Base-by-base conservation (phyloP, 2,113 vertebrate species). In the Carassius gibelio region DNA sequence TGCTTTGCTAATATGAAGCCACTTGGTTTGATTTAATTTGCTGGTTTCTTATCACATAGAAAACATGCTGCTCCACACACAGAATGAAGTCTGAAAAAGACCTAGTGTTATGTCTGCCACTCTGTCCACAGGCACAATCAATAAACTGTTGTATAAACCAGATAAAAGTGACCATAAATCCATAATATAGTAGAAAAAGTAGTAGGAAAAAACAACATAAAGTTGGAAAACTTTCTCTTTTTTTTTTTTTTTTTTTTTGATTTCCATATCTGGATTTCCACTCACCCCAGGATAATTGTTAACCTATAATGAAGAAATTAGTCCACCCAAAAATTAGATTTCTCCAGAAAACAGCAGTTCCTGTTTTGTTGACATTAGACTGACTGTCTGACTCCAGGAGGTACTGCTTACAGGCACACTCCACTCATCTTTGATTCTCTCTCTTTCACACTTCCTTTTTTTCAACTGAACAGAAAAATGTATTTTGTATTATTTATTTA, bases 241-340 rank as follows among this genome's bases (percentile, higher is more conserved):
- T 85, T 88, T 81, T 81, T 45, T 85, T 85, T 88, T 81, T 81
- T 26, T 45, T 85, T 85, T 88, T 81, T 81, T 86, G 84, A 90
- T 89, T 87, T 89, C 68, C 84, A 85, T 91, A 89, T 93, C 90
- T 92, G 90, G 81, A 90, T 89, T 91, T 86, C 78, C 89, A 89
- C 92, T 92, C 91, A 92, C 90, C 90, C 88, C 87, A 88, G 88
- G 92, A 93, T 94, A 92, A 93, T 93, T 92, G 90, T 90, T 85
- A 90, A 91, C 90, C 92, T 92, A 91, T 93, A n/a, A n/a, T 26
- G 91, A 92, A 91, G 91, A 92, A 93, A 93, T 93, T 94, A 94
- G 90, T 93, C 92, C 87, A 90, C 91, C 93, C 92, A 93, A 93
- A 94, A 94, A 94, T 94, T 90, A 93, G 91, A 92, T 92, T 90